Evolutionary conservation across 2,888 invertebrate species (phyloP), one percentile per base, ranked within the genome.

Genomic region (Psylliodes chrysocephalus): DNA sequence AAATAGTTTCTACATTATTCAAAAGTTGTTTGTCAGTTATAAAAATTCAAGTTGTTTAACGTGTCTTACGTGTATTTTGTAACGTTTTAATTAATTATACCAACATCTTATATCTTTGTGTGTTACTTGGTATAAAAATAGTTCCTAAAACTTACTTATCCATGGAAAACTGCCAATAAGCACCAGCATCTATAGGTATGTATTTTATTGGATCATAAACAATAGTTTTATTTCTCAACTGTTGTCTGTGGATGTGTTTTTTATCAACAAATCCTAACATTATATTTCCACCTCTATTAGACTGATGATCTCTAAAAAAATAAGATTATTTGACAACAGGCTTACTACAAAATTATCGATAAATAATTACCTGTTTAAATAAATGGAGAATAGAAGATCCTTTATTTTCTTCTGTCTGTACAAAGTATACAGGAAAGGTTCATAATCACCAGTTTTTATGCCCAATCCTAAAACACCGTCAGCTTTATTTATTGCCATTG

Each of bases 391-490:
- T 40, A 91, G 78, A 2, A 87, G 85, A 47, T 84, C 74, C 19
- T 76, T 71, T 44, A 86, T 82, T 22, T 82, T 75, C 1, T 79
- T 77, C 75, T 91, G 89, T 12, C 81, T 77, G 3, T 88, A 76
- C 81, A 91, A 85, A 74, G 87, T 88, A 77, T 89, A 85, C 79
- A 92, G 89, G 54, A 90, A 88, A 10, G 91, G 89, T 40, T 82
- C 81, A 5, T 88, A 87, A 35, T 83, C 80, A 67, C 85, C 84
- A 14, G 86, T 82, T 66, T 83, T 80, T 71, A 86, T 87, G 1
- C 85, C 89, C 78, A 91, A 82, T 40, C 91, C 91, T 38, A 92
- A 82, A 63, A 92, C 87, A 6, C 92, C 90, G 80, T 92, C 92
- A 71, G 90, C 89, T 81, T 88, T 89, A 57, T 86, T 87, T 42